phyloP scores from a whole-genome alignment of 2,888 invertebrate species.

The Eupelmus urozonus region DNA sequence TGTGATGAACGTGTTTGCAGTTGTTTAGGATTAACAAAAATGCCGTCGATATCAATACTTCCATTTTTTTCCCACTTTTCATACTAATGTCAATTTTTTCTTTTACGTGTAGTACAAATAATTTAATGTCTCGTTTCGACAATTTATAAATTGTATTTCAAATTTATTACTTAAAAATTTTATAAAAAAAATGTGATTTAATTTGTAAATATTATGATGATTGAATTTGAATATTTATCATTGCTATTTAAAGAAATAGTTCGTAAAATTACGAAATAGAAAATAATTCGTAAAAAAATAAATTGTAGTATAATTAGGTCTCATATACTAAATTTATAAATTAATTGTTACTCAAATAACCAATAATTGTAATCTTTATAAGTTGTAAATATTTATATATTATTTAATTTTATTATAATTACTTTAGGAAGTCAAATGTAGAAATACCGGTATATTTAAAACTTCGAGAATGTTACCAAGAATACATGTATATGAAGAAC shows the following conservation, averaged over 20 bases:
- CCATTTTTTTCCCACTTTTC: background rate
- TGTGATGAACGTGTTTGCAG: too few relatives aligned
- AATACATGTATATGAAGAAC: slow-evolving; percentile 38
- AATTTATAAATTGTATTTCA: background rate
- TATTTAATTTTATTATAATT: slow-evolving; percentile 3
- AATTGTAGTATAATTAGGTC: too few relatives aligned
- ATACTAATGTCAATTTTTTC: too few relatives aligned
- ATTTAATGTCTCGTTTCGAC: background rate
- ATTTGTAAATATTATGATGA: too few relatives aligned
- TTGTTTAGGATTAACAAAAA: too few relatives aligned
- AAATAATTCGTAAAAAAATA: too few relatives aligned
- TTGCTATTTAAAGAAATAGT: too few relatives aligned
- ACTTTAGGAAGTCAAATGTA: background rate
- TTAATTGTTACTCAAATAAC: background rate
- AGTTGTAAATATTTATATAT: background rate
- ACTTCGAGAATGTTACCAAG: slow-evolving; percentile 24
- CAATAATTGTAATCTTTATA: background rate
- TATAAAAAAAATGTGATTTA: too few relatives aligned
- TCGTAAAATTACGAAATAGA: too few relatives aligned
- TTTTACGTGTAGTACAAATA: too few relatives aligned
- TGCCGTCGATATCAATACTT: slow-evolving; percentile 15
- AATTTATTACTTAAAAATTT: too few relatives aligned
- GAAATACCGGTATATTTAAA: slow-evolving; percentile 39
- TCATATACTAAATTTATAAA: background rate
- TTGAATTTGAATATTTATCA: too few relatives aligned